Conservation (phyloP, 2,888 invertebrate species). For the Keiferia lycopersicella region DNA sequence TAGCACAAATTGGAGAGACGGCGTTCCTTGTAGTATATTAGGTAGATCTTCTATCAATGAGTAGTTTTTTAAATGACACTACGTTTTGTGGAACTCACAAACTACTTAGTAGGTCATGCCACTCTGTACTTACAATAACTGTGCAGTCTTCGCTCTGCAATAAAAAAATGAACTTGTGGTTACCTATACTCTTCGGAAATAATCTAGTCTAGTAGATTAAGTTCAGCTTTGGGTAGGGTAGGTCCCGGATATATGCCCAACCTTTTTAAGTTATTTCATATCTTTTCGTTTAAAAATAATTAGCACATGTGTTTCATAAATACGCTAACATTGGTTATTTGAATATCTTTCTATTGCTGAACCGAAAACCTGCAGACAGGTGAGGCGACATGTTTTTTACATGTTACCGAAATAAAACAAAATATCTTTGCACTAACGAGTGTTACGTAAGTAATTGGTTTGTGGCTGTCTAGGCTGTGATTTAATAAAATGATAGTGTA, state of each 20-base stretch:
- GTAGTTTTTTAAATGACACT: not conserved
- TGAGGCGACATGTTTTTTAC: too few species aligned
- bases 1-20: too few species aligned
- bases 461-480: not conserved
- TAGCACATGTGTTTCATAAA: too few species aligned
- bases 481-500: constrained; percentile 1
- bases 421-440: not conserved
- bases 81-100: not conserved
- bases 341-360: too few species aligned
- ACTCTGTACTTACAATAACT: constrained; percentile 6
- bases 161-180: not conserved
- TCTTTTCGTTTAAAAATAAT: too few species aligned
- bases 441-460: not conserved
- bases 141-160: constrained; percentile 12
- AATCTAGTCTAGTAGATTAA: too few species aligned
- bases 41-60: not conserved
- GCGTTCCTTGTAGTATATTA: too few species aligned
- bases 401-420: not conserved
- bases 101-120: constrained; percentile 7
- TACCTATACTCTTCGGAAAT: not conserved
- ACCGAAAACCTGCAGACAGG: too few species aligned
- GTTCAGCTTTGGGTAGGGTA: too few species aligned
- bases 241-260: too few species aligned
- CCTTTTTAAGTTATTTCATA: too few species aligned
- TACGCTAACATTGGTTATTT: too few species aligned